Evolutionary conservation across 2,888 invertebrate genomes (phyloP).

Genomic region (Argyra leucocephala): DNA sequence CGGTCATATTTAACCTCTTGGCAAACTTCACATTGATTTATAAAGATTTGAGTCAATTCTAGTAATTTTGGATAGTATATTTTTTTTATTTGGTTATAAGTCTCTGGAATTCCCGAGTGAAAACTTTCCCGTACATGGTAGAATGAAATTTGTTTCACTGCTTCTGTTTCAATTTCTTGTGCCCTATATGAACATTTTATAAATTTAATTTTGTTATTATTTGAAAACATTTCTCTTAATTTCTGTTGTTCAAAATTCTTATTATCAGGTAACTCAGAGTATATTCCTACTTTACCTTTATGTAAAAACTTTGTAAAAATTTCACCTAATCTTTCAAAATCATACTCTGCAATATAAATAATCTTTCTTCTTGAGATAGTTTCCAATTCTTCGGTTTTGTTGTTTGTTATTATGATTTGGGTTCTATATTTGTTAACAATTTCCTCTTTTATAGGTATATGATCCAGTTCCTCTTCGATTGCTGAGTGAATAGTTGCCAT

Average conservation of each 20-base stretch:
- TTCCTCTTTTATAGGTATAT: conserved; percentile 13
- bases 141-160: too few relatives aligned
- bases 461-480: conserved; percentile 9
- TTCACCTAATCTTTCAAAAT: conserved; percentile 16
- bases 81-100: too few relatives aligned
- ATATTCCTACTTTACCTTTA: conserved; percentile 18
- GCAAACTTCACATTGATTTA: too few relatives aligned
- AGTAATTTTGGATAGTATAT: too few relatives aligned
- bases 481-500: conserved; percentile 14
- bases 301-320: conserved; percentile 17
- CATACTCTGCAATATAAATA: conserved; percentile 14
- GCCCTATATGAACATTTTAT: conserved; percentile 18
- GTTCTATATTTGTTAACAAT: conserved; percentile 12
- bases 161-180: too few relatives aligned
- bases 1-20: too few relatives aligned
- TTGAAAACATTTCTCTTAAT: conserved; percentile 20
- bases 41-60: too few relatives aligned
- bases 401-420: conserved; percentile 14
- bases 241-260: conserved; percentile 19
- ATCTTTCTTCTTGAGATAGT: conserved; percentile 1
- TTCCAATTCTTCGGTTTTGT: conserved; percentile 14
- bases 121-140: too few relatives aligned
- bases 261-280: conserved; percentile 18
- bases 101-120: too few relatives aligned
- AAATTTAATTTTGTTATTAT: conserved; percentile 20